Conservation (phyloP, 2,113 vertebrate species). For the Noturus placidus region DNA sequence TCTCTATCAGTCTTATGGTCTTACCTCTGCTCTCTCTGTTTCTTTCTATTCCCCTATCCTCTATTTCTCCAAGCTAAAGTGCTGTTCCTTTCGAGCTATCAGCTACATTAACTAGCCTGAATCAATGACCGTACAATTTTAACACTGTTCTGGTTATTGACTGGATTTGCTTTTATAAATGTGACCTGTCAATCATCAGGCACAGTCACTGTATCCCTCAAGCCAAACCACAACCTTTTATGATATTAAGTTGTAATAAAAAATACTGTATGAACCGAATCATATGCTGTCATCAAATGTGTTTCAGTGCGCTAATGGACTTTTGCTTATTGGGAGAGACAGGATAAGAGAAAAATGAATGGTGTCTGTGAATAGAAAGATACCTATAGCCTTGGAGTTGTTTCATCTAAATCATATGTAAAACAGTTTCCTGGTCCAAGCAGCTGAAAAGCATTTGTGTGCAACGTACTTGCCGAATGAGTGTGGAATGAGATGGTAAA, state of each 20-base stretch:
- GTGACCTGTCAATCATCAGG: conserved; percentile 82
- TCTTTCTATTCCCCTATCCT: conserved; percentile 59
- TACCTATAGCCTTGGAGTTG: background rate
- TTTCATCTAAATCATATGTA: background rate
- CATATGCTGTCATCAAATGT: background rate
- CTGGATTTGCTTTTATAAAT: conserved; percentile 89
- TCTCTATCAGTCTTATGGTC: conserved; percentile 38
- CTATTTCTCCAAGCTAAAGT: conserved; percentile 1
- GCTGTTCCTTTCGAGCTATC: conserved; percentile 41
- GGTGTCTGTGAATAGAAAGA: background rate
- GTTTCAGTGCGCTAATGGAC: conserved; percentile 22
- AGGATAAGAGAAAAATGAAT: background rate
- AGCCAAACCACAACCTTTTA: conserved; percentile 11
- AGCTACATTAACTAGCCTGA: conserved; percentile 77
- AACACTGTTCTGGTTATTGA: conserved; percentile 90
- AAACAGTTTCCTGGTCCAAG: background rate
- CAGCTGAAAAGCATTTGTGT: conserved; percentile 41
- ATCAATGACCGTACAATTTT: conserved; percentile 90
- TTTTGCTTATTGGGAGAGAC: background rate
- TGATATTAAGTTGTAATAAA: background rate
- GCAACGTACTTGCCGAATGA: conserved; percentile 52
- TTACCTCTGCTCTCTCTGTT: conserved; percentile 71
- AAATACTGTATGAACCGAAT: conserved; percentile 36
- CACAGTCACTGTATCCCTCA: conserved; percentile 63
- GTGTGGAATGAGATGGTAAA: conserved; percentile 68